Conservation (phyloP, 2,888 invertebrate genomes). For the Meghimatium bilineatum region DNA sequence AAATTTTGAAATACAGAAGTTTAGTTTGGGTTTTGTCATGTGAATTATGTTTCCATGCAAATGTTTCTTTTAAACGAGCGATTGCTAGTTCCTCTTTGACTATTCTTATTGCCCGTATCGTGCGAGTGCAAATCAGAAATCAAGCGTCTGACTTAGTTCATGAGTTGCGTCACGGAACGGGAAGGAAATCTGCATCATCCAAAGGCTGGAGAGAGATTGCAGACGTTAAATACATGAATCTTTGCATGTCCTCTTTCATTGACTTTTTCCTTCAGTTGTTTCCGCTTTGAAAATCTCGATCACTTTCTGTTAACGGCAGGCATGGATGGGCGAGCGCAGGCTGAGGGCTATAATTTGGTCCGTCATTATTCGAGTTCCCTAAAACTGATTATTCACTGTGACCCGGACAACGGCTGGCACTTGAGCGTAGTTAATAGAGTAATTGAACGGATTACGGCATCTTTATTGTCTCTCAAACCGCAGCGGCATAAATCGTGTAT, state of each 20-base stretch:
- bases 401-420: constrained; percentile 9
- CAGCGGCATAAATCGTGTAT: not conserved
- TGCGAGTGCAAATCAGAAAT: not conserved
- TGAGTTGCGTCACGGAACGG: constrained; percentile 18
- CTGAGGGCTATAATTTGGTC: constrained; percentile 37
- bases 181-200: constrained; percentile 18
- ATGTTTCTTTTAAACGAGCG: not conserved
- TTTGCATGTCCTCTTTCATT: constrained; percentile 13
- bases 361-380: constrained; percentile 23
- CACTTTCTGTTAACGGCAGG: constrained; percentile 18
- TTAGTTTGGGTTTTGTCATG: not conserved
- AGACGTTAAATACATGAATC: constrained; percentile 18
- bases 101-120: constrained; percentile 11
- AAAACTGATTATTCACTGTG: not conserved
- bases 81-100: not conserved
- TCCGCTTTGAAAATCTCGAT: not conserved
- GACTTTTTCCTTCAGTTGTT: too few relatives aligned
- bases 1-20: too few relatives aligned
- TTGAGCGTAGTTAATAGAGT: constrained; percentile 40
- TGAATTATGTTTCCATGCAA: not conserved
- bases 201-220: not conserved
- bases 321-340: not conserved
- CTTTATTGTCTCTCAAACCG: not conserved
- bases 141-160: not conserved
- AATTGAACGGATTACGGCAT: constrained; percentile 11